A percentile compares a stretch with the other conserved stretches of the same genome.
Conservation (phyloP, 2,888 invertebrate genomes). For the Polydrusus tereticollis region DNA sequence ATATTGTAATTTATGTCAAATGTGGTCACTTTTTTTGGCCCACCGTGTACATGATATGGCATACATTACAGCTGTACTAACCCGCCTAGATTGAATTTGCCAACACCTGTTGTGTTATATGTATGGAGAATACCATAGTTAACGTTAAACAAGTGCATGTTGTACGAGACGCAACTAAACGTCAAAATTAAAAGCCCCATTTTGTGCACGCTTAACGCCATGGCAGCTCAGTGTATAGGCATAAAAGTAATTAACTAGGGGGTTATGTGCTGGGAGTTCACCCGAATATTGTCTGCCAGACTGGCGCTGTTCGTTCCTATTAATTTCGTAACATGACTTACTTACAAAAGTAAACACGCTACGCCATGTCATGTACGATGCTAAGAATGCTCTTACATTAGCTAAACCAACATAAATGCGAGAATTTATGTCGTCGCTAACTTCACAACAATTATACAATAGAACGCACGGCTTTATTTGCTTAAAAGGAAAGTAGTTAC, state of each 20-base stretch:
- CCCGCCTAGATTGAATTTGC: no score
- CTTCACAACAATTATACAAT: background rate
- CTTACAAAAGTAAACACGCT: constrained; percentile 8
- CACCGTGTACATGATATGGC: no score
- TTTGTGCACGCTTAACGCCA: no score
- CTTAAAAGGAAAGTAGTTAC: background rate
- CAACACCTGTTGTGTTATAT: no score
- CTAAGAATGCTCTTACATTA: background rate
- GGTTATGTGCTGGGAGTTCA: background rate
- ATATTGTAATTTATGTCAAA: no score
- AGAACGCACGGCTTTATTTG: background rate
- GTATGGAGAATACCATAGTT: no score
- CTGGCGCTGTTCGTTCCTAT: constrained; percentile 5
- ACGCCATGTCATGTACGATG: background rate
- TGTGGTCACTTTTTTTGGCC: no score
- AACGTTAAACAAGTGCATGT: no score
- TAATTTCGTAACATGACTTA: constrained; percentile 3
- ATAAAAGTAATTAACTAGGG: background rate
- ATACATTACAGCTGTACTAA: no score
- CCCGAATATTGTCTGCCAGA: background rate
- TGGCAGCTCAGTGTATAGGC: no score
- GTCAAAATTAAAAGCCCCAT: no score
- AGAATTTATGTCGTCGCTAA: background rate
- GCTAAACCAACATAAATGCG: background rate
- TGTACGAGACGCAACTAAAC: no score